These are phyloP conservation scores for Caenorhabditis sp. DNA, from an alignment of 2,888 invertebrate species.

Conservation along the genomic window DNA sequence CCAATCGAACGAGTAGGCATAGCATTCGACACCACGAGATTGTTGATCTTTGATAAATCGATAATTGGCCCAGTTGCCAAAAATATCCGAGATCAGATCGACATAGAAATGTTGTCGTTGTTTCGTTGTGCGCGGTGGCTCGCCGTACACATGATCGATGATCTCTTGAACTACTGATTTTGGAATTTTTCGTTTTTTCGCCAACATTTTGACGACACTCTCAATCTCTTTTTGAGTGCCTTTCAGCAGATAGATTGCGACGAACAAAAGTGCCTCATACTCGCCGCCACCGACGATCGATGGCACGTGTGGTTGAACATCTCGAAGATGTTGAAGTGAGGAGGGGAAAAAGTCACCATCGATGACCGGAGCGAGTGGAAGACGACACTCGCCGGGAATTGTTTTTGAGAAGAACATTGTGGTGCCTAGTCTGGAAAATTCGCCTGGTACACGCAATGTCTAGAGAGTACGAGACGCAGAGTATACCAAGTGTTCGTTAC, in stretches of 20 bases:
- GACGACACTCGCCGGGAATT: slow-evolving; percentile 58
- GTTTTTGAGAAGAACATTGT: slow-evolving; percentile 56
- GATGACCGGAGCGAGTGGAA: slow-evolving; percentile 64
- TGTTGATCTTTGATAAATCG: slow-evolving; percentile 40
- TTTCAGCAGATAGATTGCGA: slow-evolving; percentile 57
- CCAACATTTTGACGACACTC: slow-evolving; percentile 26
- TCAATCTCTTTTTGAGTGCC: slow-evolving; percentile 59
- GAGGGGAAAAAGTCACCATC: slow-evolving; percentile 68
- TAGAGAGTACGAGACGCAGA: too few species aligned
- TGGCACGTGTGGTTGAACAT: slow-evolving; percentile 50
- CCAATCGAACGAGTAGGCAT: slow-evolving; percentile 52
- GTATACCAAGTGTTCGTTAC: too few species aligned
- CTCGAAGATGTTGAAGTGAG: slow-evolving; percentile 43
- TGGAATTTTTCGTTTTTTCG: slow-evolving; percentile 30
- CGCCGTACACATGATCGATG: slow-evolving; percentile 43
- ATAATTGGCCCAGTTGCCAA: slow-evolving; percentile 52
- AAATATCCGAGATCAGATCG: slow-evolving; percentile 53
- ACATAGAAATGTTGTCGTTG: slow-evolving; percentile 8
- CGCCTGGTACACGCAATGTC: too few species aligned
- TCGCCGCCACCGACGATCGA: slow-evolving; percentile 62
- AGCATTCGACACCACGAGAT: slow-evolving; percentile 21
- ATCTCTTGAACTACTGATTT: slow-evolving; percentile 30
- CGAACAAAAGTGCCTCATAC: slow-evolving; percentile 64
- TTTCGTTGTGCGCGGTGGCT: not conserved
- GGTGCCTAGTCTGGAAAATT: slow-evolving; percentile 47